Conservation (phyloP, 2,113 vertebrate genomes). For the Engystomops pustulosus region DNA sequence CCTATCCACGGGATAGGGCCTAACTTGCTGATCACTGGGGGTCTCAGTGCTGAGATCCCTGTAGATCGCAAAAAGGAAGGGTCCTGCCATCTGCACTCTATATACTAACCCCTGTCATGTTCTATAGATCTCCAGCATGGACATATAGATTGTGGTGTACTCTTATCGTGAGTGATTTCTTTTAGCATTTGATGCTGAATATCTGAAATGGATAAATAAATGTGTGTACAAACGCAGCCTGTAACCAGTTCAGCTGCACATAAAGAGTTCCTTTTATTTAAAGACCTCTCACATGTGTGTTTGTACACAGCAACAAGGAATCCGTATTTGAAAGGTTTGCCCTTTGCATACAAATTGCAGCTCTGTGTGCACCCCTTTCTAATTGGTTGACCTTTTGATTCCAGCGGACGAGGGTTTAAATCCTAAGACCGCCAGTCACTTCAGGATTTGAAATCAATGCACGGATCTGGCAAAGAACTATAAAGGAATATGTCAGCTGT, state of each 20-base stretch:
- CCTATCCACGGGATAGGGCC: too few relatives aligned
- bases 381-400: constrained; percentile 78
- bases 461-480: constrained; percentile 61
- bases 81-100: neutral
- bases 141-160: neutral
- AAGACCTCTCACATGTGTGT: constrained; percentile 63
- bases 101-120: constrained; percentile 6
- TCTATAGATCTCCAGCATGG: constrained; percentile 16
- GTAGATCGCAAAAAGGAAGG: too few relatives aligned
- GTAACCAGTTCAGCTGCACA: constrained; percentile 28
- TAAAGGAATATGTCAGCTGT: constrained; percentile 53
- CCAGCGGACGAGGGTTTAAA: constrained; percentile 72
- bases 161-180: constrained; percentile 46
- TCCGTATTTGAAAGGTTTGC: constrained; percentile 71
- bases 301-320: constrained; percentile 66
- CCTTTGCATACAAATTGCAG: constrained; percentile 76
- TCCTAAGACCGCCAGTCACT: constrained; percentile 68
- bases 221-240: constrained; percentile 34
- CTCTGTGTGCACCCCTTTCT: constrained; percentile 71
- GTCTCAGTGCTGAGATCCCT: too few relatives aligned
- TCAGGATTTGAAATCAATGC: constrained; percentile 71
- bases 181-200: constrained; percentile 34
- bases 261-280: constrained; percentile 48
- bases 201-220: constrained; percentile 37
- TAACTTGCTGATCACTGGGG: too few relatives aligned